A percentile compares a stretch with the other conserved stretches of the same genome.
These are phyloP conservation scores for Montipora efflorescens DNA, from an alignment of 64 coral and sea anemone genomes.

Conservation along the genomic window DNA sequence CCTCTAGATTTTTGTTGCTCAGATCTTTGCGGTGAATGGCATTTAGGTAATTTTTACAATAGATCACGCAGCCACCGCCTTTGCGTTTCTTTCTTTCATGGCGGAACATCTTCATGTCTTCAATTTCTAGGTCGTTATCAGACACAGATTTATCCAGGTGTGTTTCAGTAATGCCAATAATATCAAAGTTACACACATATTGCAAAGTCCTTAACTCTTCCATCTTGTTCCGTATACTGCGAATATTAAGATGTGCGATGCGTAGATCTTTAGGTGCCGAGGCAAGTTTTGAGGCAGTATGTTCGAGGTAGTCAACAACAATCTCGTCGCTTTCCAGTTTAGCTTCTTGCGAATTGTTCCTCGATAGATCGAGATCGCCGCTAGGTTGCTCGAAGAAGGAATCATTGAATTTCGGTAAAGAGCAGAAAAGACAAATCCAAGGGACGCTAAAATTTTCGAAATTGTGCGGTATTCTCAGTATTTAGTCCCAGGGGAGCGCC, in stretches of 20 bases:
- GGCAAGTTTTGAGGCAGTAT: neutral
- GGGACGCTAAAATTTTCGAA: constrained; percentile 11
- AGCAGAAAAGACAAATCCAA: constrained; percentile 41
- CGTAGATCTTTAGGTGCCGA: constrained; percentile 24
- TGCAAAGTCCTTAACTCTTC: constrained; percentile 13
- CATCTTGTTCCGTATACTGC: constrained; percentile 50
- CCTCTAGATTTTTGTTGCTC: too few relatives aligned
- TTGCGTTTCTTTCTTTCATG: too few relatives aligned
- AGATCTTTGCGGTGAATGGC: too few relatives aligned
- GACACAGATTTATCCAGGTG: neutral
- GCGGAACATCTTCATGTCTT: too few relatives aligned
- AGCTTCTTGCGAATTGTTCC: too few relatives aligned
- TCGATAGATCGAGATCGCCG: neutral
- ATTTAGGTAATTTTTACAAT: too few relatives aligned
- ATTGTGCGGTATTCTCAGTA: neutral
- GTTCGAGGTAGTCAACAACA: neutral
- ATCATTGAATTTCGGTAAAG: constrained; percentile 43
- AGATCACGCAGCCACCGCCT: too few relatives aligned
- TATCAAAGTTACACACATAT: too few relatives aligned
- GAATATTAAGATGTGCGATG: constrained; percentile 9
- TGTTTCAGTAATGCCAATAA: neutral
- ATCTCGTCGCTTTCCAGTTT: neutral
- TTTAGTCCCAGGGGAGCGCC: too few relatives aligned
- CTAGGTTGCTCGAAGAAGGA: constrained; percentile 44
- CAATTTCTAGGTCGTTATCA: too few relatives aligned